Percentiles rank a stretch among this genome's conserved stretches.
Conservation (phyloP, 2,797 vertebrate genomes). For the Coilia nasus region DNA sequence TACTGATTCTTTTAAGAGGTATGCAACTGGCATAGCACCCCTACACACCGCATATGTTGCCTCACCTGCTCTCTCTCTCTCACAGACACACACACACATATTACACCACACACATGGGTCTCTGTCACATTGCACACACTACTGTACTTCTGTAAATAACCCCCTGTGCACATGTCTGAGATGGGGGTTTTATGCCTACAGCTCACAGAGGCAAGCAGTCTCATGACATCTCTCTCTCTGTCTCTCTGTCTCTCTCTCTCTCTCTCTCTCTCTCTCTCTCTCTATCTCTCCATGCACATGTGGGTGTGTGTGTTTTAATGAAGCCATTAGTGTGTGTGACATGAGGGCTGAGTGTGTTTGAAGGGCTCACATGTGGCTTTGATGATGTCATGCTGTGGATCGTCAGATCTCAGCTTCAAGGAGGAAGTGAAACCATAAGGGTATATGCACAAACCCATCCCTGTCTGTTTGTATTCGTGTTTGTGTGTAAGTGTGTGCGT, state of each 20-base stretch:
- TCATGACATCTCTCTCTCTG: background rate
- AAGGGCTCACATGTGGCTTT: conserved; percentile 8
- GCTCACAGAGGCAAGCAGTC: background rate
- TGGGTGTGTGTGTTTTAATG: background rate
- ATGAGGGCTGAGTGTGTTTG: background rate
- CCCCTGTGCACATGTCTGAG: too few species aligned
- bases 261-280: too few species aligned
- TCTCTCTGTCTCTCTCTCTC: too few species aligned
- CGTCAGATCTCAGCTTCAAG: background rate
- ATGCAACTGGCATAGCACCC: background rate
- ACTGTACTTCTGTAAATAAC: too few species aligned
- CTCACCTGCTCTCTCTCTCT: too few species aligned
- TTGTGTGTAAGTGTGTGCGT: background rate
- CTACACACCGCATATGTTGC: background rate
- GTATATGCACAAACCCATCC: background rate
- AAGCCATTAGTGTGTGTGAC: conserved; percentile 18
- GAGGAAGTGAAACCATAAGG: background rate
- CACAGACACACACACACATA: background rate
- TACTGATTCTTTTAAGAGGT: too few species aligned
- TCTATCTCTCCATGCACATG: too few species aligned
- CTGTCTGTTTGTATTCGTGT: background rate
- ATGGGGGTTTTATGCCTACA: too few species aligned
- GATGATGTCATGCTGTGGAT: conserved; percentile 10
- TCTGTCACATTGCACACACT: background rate
- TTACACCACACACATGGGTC: background rate